A percentile compares a stretch with the other conserved stretches of the same genome.
These are phyloP conservation scores for Apeira syringaria DNA, from an alignment of 2,888 invertebrate species.

Conservation along the genomic window DNA sequence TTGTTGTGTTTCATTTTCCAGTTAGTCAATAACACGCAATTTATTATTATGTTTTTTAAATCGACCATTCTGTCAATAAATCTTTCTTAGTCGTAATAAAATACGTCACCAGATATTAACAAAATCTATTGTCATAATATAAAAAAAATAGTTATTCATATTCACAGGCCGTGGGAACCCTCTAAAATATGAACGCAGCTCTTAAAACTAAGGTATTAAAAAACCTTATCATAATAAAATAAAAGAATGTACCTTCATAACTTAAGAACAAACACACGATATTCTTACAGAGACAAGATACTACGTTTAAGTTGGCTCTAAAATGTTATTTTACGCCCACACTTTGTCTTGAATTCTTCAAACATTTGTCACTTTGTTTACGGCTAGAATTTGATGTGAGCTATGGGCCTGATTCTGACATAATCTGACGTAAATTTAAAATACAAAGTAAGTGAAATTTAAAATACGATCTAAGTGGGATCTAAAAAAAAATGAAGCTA, in stretches of 20 bases:
- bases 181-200: not conserved
- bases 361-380: constrained; percentile 47
- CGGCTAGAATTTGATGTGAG: constrained; percentile 15
- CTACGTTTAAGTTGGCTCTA: not conserved
- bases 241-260: not conserved
- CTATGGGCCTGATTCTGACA: not conserved
- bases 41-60: constrained; percentile 25
- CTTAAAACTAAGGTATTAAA: not conserved
- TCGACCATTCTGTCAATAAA: constrained; percentile 31
- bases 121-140: constrained; percentile 37
- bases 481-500: too few relatives aligned
- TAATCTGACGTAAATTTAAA: too few relatives aligned
- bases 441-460: too few relatives aligned
- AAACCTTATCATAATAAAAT: constrained; percentile 10
- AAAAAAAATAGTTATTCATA: constrained; percentile 27
- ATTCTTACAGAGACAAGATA: constrained; percentile 4
- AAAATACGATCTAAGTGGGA: too few relatives aligned
- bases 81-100: constrained; percentile 45
- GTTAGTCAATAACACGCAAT: not conserved
- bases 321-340: constrained; percentile 34
- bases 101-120: constrained; percentile 38
- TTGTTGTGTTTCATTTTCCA: too few relatives aligned
- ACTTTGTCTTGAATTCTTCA: constrained; percentile 40
- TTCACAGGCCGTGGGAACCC: constrained; percentile 47
- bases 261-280: not conserved